phyloP scores from a whole-genome alignment of 35 echinoderm and acorn worm species.

The Anneissia japonica region DNA sequence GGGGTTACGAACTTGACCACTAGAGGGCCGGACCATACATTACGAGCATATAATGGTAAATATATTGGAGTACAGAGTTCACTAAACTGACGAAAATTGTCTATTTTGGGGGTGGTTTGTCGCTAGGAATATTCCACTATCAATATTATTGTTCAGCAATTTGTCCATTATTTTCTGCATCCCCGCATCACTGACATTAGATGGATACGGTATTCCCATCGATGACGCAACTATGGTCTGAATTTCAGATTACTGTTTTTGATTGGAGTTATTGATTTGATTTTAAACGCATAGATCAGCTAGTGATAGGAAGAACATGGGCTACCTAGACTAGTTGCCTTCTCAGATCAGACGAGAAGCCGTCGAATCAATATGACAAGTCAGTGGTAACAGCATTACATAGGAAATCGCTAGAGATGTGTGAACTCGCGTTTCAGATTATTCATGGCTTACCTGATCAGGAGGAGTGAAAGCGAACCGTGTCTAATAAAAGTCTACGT shows the following conservation, averaged over 20 bases:
- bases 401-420: neutral
- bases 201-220: too few species aligned
- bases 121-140: neutral
- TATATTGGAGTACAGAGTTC: too few species aligned
- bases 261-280: neutral
- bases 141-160: too few species aligned
- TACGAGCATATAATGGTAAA: too few species aligned
- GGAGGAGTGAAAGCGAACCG: too few species aligned
- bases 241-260: too few species aligned
- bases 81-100: neutral
- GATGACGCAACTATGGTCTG: too few species aligned
- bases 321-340: neutral
- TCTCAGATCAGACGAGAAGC: neutral
- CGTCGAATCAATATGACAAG: neutral
- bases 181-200: too few species aligned
- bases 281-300: neutral
- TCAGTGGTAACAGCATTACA: neutral
- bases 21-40: too few species aligned
- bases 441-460: neutral
- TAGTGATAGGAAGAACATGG: neutral
- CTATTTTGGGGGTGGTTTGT: neutral
- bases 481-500: neutral
- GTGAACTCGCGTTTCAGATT: neutral
- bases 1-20: too few species aligned
- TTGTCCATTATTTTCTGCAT: too few species aligned